phyloP scores from a whole-genome alignment of 2,797 vertebrate species.

The Brotogeris chrysoptera region DNA sequence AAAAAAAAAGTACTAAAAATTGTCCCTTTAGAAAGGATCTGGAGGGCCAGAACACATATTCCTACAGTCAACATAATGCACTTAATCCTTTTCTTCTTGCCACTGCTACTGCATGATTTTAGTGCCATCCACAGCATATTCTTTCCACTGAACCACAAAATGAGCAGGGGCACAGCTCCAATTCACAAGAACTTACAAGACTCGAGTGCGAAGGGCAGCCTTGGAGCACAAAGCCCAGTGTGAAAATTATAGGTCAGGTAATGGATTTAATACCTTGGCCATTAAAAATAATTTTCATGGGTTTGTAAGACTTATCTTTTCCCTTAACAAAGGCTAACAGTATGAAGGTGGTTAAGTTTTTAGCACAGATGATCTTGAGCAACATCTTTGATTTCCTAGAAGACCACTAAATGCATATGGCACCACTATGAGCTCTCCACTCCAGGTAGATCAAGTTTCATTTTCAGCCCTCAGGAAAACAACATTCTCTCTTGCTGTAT shows the following conservation, averaged over 20 bases:
- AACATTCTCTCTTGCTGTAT: not conserved
- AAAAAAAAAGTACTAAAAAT: not conserved
- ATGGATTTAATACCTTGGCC: not conserved
- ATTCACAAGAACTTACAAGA: not conserved
- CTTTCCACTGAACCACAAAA: not conserved
- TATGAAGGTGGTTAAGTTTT: not conserved
- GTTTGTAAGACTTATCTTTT: not conserved
- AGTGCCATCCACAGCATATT: not conserved
- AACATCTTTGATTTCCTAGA: not conserved
- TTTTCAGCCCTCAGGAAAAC: not conserved
- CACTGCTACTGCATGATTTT: not conserved
- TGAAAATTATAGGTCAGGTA: not conserved
- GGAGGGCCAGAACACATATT: not conserved
- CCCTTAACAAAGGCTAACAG: not conserved
- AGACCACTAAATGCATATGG: not conserved
- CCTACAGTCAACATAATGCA: not conserved
- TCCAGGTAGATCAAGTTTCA: not conserved
- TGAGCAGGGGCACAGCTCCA: not conserved
- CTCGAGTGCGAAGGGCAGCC: not conserved
- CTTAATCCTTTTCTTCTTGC: not conserved
- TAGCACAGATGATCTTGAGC: not conserved
- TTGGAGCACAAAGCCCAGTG: not conserved
- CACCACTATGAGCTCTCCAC: not conserved
- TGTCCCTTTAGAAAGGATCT: not conserved
- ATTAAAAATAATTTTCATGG: not conserved